Evolutionary conservation across 2,797 vertebrate species (phyloP).

Genomic region (Graptemys geographica): DNA sequence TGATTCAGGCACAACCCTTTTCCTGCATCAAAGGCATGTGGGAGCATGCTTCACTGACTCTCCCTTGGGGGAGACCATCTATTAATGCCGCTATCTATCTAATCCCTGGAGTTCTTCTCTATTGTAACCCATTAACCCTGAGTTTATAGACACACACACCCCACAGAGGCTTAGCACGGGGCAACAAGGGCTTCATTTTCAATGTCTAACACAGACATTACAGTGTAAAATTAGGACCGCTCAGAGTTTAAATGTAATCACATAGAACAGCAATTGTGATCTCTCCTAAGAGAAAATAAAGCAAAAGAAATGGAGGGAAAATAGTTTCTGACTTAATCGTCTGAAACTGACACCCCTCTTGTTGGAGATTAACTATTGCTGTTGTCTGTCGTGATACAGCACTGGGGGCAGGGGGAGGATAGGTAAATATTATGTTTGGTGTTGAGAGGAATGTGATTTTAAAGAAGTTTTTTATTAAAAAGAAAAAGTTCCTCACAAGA

Average conservation of each 20-base stretch:
- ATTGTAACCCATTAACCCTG: not conserved
- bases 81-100: accelerated
- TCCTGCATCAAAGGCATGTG: not conserved
- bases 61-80: accelerated
- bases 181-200: accelerated
- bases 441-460: not conserved
- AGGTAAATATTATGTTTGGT: not conserved
- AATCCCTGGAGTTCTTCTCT: not conserved
- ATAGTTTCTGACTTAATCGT: not conserved
- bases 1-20: not conserved
- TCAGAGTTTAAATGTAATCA: accelerated
- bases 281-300: not conserved
- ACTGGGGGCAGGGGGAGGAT: not conserved
- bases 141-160: not conserved
- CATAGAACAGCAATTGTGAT: accelerated
- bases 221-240: not conserved
- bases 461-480: not conserved
- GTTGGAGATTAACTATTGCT: not conserved
- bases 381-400: not conserved
- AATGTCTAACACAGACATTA: not conserved
- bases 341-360: not conserved
- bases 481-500: not conserved
- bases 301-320: not conserved
- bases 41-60: accelerated
- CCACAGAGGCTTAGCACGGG: accelerated